Evolutionary conservation across 2,113 vertebrate genomes (phyloP).

Genomic region (Fulica atra): DNA sequence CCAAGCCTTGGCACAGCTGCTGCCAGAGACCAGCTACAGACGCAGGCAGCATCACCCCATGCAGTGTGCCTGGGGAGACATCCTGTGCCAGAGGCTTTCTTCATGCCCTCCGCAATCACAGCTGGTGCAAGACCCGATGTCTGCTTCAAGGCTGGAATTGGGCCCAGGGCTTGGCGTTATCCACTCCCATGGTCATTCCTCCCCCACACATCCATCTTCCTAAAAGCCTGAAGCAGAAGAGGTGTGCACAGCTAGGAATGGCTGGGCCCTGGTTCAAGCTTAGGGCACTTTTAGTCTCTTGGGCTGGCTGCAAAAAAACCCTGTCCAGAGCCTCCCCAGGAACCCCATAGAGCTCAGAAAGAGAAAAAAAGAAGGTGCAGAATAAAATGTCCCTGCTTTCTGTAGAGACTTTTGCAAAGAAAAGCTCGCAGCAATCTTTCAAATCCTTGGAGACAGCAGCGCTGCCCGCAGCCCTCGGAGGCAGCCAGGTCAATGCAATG

Average conservation of each 20-base stretch:
- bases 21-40: neutral
- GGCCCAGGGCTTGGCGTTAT: neutral
- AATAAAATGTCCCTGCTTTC: neutral
- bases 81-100: neutral
- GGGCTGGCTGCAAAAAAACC: neutral
- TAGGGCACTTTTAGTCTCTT: fast-evolving
- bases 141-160: neutral
- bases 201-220: neutral
- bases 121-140: fast-evolving
- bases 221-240: neutral
- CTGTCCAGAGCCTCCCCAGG: fast-evolving
- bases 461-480: neutral
- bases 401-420: neutral
- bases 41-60: neutral
- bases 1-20: neutral
- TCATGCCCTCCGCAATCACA: neutral
- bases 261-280: neutral
- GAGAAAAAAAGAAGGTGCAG: neutral
- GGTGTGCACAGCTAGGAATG: neutral
- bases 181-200: neutral
- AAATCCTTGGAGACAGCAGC: neutral
- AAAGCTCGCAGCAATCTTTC: neutral
- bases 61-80: neutral
- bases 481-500: neutral
- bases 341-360: neutral